phyloP scores from a whole-genome alignment of 2,888 invertebrate species.

The Alcis repandata region DNA sequence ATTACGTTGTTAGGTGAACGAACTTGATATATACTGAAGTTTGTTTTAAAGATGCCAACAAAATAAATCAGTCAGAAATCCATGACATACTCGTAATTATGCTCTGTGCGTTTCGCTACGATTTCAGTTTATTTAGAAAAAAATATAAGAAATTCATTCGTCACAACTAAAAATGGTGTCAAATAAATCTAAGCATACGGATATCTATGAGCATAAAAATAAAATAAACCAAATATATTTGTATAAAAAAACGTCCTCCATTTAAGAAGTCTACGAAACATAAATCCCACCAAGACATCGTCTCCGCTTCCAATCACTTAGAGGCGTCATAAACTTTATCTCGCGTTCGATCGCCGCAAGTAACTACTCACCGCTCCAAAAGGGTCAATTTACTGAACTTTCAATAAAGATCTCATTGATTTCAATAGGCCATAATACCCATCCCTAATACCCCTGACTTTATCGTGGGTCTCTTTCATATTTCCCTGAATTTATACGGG shows the following conservation, averaged over 20 bases:
- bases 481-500: constrained; percentile 77
- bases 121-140: no score
- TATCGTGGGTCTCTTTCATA: constrained; percentile 73
- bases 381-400: constrained; percentile 72
- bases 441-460: constrained; percentile 73
- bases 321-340: constrained; percentile 47
- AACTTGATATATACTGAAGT: no score
- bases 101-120: no score
- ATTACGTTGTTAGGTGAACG: no score
- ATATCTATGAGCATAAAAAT: neutral
- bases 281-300: constrained; percentile 8
- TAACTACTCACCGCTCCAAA: constrained; percentile 46
- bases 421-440: constrained; percentile 77
- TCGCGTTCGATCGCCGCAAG: constrained; percentile 43
- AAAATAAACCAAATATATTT: neutral
- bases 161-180: no score
- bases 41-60: no score
- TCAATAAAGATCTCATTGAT: constrained; percentile 80
- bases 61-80: no score
- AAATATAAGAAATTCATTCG: no score
- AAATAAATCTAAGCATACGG: no score
- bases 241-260: neutral
- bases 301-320: constrained; percentile 10
- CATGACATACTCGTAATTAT: no score
- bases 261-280: neutral